phyloP scores from a whole-genome alignment of 2,888 invertebrate species.

The Drosophila kuntzei region DNA sequence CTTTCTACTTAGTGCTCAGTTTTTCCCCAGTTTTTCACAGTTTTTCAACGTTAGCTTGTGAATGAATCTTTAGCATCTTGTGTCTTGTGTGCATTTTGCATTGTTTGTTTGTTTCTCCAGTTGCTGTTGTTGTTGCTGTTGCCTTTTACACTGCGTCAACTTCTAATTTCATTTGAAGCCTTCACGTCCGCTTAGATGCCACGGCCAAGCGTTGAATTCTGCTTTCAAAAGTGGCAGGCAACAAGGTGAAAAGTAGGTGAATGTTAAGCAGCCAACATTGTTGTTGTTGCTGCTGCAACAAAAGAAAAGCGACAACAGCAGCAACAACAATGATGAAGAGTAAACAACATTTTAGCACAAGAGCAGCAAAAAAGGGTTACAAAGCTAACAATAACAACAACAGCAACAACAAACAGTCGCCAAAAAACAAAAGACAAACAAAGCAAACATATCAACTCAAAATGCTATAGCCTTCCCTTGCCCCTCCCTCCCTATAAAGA shows the following conservation, averaged over 20 bases:
- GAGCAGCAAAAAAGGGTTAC: conserved; percentile 69
- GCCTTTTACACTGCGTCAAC: conserved; percentile 73
- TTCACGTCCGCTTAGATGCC: conserved; percentile 71
- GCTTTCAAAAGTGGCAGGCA: conserved; percentile 57
- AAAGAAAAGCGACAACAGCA: conserved; percentile 69
- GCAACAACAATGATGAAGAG: conserved; percentile 69
- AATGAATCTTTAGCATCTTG: conserved; percentile 55
- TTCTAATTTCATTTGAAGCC: conserved; percentile 78
- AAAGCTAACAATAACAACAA: conserved; percentile 38
- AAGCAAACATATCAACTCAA: conserved; percentile 74
- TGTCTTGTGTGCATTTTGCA: conserved; percentile 57
- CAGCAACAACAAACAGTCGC: conserved; percentile 27
- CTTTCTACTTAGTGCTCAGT: conserved; percentile 78
- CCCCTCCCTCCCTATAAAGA: not conserved
- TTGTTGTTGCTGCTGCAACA: conserved; percentile 52
- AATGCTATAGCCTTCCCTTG: conserved; percentile 41
- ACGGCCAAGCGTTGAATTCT: conserved; percentile 71
- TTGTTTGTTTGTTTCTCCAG: conserved; percentile 41
- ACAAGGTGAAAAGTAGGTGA: conserved; percentile 40
- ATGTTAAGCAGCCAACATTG: conserved; percentile 47
- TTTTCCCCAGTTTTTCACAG: conserved; percentile 29
- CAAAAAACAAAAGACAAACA: conserved; percentile 70
- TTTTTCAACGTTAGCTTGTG: conserved; percentile 19
- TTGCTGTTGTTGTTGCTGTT: conserved; percentile 42
- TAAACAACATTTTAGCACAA: conserved; percentile 79